phyloP scores from a whole-genome alignment of 2,797 vertebrate species.

The Falco rusticolus region DNA sequence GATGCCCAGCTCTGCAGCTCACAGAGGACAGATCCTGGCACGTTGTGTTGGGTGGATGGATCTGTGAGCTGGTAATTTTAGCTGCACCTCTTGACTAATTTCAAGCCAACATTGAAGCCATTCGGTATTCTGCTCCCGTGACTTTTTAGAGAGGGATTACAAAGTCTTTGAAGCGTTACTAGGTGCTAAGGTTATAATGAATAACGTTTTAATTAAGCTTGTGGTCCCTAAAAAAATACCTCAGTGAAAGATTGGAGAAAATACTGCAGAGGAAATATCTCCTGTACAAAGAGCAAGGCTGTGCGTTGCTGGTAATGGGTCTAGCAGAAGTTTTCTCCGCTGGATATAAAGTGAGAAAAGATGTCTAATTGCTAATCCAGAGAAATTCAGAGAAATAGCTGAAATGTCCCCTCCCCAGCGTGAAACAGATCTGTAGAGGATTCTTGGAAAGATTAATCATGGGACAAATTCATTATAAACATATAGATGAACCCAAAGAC shows the following conservation, averaged over 20 bases:
- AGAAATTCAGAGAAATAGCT: background rate
- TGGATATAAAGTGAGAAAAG: slow-evolving; percentile 46
- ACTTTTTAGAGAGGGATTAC: background rate
- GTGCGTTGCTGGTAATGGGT: slow-evolving; percentile 40
- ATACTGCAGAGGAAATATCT: background rate
- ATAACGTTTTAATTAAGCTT: slow-evolving; percentile 19
- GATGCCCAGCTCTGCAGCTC: background rate
- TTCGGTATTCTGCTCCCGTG: background rate
- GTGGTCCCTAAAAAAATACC: background rate
- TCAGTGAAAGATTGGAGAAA: slow-evolving; percentile 13
- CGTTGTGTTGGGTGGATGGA: background rate
- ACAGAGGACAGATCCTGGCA: too few species aligned
- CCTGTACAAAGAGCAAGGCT: background rate
- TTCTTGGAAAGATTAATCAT: background rate
- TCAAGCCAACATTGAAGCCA: background rate
- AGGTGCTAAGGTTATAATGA: background rate
- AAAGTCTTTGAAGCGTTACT: background rate
- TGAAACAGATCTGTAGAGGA: background rate
- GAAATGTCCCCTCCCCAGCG: background rate
- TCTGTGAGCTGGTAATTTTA: background rate
- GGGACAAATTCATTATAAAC: background rate
- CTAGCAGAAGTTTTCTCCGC: slow-evolving; percentile 32
- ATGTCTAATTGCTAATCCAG: slow-evolving; percentile 66
- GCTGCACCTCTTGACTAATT: background rate
- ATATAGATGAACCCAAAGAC: background rate